Evolutionary conservation across 2,888 invertebrate species (phyloP).

Genomic region (Allacma fusca): DNA sequence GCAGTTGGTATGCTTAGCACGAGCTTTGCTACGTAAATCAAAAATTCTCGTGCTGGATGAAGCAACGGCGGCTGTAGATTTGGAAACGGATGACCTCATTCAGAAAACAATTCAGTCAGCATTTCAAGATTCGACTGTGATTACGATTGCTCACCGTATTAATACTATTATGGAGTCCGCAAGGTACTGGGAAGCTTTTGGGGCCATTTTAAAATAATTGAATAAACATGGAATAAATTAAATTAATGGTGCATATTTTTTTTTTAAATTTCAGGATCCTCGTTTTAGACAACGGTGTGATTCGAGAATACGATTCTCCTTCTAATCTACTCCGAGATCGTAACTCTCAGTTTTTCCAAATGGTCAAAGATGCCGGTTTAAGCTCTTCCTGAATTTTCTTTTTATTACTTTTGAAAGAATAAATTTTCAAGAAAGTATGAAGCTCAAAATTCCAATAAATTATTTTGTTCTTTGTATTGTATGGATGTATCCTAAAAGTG

Average conservation of each 20-base stretch:
- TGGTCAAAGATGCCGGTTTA: conserved; percentile 67
- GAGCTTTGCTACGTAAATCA: conserved; percentile 16
- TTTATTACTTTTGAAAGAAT: too few species aligned
- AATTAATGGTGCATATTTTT: too few species aligned
- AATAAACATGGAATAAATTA: too few species aligned
- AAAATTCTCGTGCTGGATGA: conserved; percentile 66
- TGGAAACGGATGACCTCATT: conserved; percentile 67
- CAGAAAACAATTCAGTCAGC: conserved; percentile 84
- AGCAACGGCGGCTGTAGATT: conserved; percentile 68
- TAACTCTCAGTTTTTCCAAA: conserved; percentile 65
- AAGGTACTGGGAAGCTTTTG: too few species aligned
- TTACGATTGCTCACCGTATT: conserved; percentile 91
- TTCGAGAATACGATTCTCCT: conserved; percentile 65
- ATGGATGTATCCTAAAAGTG: too few species aligned
- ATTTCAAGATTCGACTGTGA: conserved; percentile 84
- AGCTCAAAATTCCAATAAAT: too few species aligned
- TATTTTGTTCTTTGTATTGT: too few species aligned
- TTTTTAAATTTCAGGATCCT: background rate
- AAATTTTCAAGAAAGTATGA: too few species aligned
- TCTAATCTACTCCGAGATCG: conserved; percentile 63
- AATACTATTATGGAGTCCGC: conserved; percentile 92
- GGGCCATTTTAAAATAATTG: too few species aligned
- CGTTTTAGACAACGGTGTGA: conserved; percentile 33
- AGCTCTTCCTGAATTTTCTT: conserved; percentile 30
- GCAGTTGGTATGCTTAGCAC: conserved; percentile 21